phyloP scores from a whole-genome alignment of 1,140 invertebrate species.

The Trichonephila inaurata region DNA sequence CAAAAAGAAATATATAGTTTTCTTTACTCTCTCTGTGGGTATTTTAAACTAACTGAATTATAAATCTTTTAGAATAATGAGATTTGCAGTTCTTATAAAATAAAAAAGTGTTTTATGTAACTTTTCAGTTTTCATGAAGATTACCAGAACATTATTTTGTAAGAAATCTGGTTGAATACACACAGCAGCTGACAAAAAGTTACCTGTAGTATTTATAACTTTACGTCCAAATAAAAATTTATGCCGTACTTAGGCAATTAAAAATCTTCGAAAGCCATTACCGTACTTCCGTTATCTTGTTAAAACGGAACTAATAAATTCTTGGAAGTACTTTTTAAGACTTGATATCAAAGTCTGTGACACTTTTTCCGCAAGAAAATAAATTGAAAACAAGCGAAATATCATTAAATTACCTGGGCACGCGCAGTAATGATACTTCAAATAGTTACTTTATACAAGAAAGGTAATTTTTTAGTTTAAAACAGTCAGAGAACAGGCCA shows the following conservation, averaged over 20 bases:
- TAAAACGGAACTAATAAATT: conserved; percentile 23
- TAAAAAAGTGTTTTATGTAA: too few species aligned
- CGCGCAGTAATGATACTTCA: background rate
- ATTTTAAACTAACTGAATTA: too few species aligned
- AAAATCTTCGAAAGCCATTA: background rate
- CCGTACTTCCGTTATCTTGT: background rate
- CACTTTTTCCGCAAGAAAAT: background rate
- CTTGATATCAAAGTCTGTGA: background rate
- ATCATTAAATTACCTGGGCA: background rate
- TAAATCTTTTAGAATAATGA: too few species aligned
- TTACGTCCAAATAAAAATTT: conserved; percentile 7
- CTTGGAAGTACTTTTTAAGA: background rate
- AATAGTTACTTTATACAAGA: too few species aligned
- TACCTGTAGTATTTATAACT: background rate
- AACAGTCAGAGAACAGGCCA: too few species aligned
- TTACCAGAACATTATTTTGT: background rate
- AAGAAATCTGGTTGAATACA: background rate
- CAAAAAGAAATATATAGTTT: too few species aligned
- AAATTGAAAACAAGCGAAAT: background rate
- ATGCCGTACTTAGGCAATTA: conserved; percentile 14
- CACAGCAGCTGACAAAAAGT: background rate
- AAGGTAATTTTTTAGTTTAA: too few species aligned
- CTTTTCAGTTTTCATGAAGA: background rate
- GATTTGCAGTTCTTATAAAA: too few species aligned
- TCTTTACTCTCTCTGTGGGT: too few species aligned